Evolutionary conservation across 2,888 invertebrate genomes (phyloP), one percentile per base, ranked within the genome.

Genomic region (Amphiduros pacificus): DNA sequence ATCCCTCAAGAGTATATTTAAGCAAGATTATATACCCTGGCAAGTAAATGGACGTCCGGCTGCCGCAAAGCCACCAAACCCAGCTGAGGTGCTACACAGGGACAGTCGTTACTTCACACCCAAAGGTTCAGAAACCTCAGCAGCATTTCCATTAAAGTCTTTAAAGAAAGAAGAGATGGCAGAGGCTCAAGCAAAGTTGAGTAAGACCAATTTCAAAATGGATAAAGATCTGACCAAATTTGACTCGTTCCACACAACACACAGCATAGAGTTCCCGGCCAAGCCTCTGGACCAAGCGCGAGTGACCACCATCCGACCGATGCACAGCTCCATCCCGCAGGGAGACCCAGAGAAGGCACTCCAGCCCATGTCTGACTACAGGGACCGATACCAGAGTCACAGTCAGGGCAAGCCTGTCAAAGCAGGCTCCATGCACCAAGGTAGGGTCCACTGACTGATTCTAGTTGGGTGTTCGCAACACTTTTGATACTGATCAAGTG

Each of bases 181-280:
- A 49, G 70, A 71, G 22, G 69, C 63, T 11, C 66, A 68, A 48
- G 71, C 68, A 27, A 76, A 73, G 53, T 65, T 77, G 17, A 63
- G 76, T 31, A 59, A 62, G 11, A 79, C 79, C 3, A 79, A 78
- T 65, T 79, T 78, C 58, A 79, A 78, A 65, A 77, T 78, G 77
- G 77, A 79, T 61, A 59, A 68, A 32, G 79, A 79, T 60, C 56
- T 71, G 20, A 71, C 66, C 49, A 77, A 78, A 67, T 71, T 77
- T 22, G 70, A 76, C 54, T 66, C 67, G 2, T 77, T 75, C 63
- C 65, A 71, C 9, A 78, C 78, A n/a, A 74, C 75, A 24, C 75
- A 78, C 53, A 72, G 71, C 52, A 57, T 66, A 1, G 74, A 75
- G 58, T 79, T 74, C 57, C 69, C 71, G 26, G 75, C 79, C 0